A percentile compares a stretch with the other conserved stretches of the same genome.
These are phyloP conservation scores for Lucinisca nassula DNA, from an alignment of 2,888 invertebrate genomes.

Conservation along the genomic window DNA sequence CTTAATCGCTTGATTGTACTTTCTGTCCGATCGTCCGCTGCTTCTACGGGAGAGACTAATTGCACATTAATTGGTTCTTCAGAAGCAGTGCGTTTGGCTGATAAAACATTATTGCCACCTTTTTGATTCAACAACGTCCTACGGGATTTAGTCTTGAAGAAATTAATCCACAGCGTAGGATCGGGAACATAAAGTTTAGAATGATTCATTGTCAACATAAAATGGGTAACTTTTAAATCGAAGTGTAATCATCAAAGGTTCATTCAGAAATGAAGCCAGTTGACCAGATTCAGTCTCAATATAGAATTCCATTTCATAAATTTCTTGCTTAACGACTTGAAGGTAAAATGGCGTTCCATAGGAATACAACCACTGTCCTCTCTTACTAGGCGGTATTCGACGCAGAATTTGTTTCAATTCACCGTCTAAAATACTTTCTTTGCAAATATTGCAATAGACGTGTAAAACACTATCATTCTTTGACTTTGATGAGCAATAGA, in stretches of 20 bases:
- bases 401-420: not conserved
- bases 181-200: conserved; percentile 14
- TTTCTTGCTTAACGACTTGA: not conserved
- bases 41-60: conserved; percentile 1
- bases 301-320: conserved; percentile 15
- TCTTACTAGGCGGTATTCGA: not conserved
- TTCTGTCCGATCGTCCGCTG: not conserved
- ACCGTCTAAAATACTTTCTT: conserved; percentile 14
- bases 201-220: conserved; percentile 9
- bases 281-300: not conserved
- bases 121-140: not conserved
- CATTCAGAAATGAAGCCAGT: not conserved
- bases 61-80: not conserved
- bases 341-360: not conserved
- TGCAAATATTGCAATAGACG: conserved; percentile 5
- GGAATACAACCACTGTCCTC: not conserved
- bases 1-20: conserved; percentile 1
- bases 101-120: not conserved
- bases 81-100: not conserved
- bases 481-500: not conserved
- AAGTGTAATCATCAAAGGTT: conserved; percentile 10
- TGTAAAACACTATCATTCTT: not conserved
- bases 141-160: not conserved
- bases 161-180: not conserved
- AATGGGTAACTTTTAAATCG: conserved; percentile 10